Evolutionary conservation across 2,797 vertebrate genomes (phyloP), one percentile per base, ranked within the genome.

Genomic region (Notolepis coatsorum): DNA sequence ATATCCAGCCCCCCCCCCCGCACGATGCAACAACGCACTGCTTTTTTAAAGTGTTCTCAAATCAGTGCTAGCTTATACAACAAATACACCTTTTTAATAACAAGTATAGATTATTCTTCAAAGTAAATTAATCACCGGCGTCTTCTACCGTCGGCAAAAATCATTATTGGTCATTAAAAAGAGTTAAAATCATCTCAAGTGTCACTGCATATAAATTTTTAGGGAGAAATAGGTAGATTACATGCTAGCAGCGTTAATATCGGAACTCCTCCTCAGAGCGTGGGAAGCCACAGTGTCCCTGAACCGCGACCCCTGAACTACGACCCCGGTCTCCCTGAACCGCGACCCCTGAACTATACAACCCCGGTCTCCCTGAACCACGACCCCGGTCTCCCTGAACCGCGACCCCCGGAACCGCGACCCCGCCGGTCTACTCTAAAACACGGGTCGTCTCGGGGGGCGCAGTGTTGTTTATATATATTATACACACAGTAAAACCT

Each of bases 21-120:
- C 2, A n/a, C n/a, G n/a, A n/a, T n/a, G 18, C 13, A 28, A 25
- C 3, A 7, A 21, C 48, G 12, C 15, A 33, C 17, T 13, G 48
- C 12, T 23, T 37, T 49, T 59, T 72, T 67, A 75, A 79, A 75
- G 76, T 73, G 57, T 73, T 77, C 69, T 71, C 24, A 68, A 58
- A 71, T 54, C 74, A 75, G 65, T 78, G 73, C 76, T 79, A 85
- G 60, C 78, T 86, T 83, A 82, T 74, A 68, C 60, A 64, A 68
- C 60, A 64, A 61, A 55, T 20, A 28, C 12, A 48, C 25, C 61
- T 27, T 52, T 30, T 33, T n/a, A 33, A 12, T 37, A n/a, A 27
- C 25, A 42, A 59, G n/a, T n/a, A n/a, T n/a, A n/a, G n/a, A n/a
- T n/a, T n/a, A n/a, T 31, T 63, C 33, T 62, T 71, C 64, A 77